These are phyloP conservation scores for Phalacrocorax carbo DNA, from an alignment of 2,113 vertebrate genomes.

Conservation along the genomic window DNA sequence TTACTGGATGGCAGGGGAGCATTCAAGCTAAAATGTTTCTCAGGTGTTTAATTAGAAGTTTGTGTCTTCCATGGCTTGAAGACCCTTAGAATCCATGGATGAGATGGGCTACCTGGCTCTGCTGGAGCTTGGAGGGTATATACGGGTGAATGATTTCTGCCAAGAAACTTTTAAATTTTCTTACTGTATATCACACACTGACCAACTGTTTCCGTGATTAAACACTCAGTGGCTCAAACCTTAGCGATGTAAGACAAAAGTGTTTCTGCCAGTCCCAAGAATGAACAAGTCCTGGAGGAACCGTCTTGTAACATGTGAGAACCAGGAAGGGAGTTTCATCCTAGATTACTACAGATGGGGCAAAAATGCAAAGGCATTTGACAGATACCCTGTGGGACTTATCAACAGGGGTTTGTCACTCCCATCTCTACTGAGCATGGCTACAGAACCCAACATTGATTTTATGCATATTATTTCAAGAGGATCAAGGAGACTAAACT, in stretches of 20 bases:
- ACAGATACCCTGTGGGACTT: neutral
- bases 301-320: fast-evolving
- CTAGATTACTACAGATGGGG: neutral
- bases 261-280: neutral
- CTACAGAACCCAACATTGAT: neutral
- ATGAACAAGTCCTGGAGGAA: neutral
- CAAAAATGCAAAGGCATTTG: neutral
- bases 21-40: neutral
- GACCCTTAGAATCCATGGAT: neutral
- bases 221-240: neutral
- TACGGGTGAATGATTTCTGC: neutral
- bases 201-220: neutral
- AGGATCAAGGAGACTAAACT: neutral
- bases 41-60: neutral
- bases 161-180: neutral
- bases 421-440: no score
- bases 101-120: neutral
- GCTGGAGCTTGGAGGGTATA: neutral
- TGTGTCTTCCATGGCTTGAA: neutral
- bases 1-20: no score
- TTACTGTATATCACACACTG: neutral
- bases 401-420: fast-evolving
- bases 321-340: neutral
- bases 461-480: neutral
- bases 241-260: neutral